Conservation (phyloP, 92 coral and sea anemone genomes). For the Paramuricea clavata region DNA sequence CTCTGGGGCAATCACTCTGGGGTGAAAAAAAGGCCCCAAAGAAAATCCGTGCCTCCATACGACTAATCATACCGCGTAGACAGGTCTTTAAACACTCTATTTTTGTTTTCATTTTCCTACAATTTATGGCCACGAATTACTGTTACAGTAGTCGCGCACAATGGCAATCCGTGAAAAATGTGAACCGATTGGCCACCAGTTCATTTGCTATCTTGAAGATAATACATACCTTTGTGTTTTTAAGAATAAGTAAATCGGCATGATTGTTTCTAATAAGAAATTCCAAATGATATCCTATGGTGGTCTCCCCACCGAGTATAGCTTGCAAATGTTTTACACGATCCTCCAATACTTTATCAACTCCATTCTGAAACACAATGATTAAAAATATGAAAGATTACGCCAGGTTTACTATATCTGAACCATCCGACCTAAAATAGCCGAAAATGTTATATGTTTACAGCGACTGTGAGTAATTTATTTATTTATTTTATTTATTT, state of each 20-base stretch:
- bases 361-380: conserved; percentile 79
- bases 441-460: too few species aligned
- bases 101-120: too few species aligned
- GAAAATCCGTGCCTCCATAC: too few species aligned
- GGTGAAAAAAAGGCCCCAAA: too few species aligned
- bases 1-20: too few species aligned
- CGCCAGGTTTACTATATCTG: conserved; percentile 55
- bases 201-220: not conserved
- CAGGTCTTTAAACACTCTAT: too few species aligned
- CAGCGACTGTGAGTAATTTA: too few species aligned
- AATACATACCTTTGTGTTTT: conserved; percentile 85
- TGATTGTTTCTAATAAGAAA: conserved; percentile 95
- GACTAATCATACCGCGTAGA: too few species aligned
- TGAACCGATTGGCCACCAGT: too few species aligned
- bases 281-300: conserved; percentile 90
- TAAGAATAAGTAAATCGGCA: conserved; percentile 94
- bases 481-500: too few species aligned
- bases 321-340: conserved; percentile 87
- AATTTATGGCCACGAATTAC: not conserved
- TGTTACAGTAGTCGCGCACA: too few species aligned
- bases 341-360: conserved; percentile 82
- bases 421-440: too few species aligned
- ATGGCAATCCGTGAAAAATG: not conserved
- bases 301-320: conserved; percentile 92
- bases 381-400: not conserved